Conservation (phyloP, 2,113 vertebrate species). For the Trinectes maculatus region DNA sequence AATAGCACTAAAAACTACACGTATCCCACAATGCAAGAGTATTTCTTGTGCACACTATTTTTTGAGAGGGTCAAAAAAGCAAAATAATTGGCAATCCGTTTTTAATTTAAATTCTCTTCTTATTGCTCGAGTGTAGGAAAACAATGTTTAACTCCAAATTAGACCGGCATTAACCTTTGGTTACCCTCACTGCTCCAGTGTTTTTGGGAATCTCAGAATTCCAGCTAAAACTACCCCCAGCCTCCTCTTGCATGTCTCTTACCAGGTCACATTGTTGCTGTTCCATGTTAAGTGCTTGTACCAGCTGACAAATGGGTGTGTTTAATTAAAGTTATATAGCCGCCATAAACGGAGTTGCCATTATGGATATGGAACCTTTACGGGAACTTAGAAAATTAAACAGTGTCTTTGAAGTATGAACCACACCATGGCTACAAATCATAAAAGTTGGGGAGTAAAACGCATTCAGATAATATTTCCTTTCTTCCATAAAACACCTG, state of each 20-base stretch:
- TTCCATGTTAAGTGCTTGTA: slow-evolving; percentile 66
- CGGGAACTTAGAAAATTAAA: slow-evolving; percentile 76
- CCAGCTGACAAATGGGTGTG: slow-evolving; percentile 77
- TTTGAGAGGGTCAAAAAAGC: not conserved
- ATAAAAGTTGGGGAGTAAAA: slow-evolving; percentile 70
- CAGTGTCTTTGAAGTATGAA: slow-evolving; percentile 81
- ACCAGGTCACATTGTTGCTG: slow-evolving; percentile 60
- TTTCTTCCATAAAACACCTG: slow-evolving; percentile 78
- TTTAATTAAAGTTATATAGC: slow-evolving; percentile 83
- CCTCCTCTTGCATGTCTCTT: slow-evolving; percentile 45
- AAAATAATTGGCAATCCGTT: not conserved
- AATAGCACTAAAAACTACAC: too few species aligned
- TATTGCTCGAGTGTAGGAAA: not conserved
- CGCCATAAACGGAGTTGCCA: slow-evolving; percentile 77
- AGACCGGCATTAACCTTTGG: slow-evolving; percentile 48
- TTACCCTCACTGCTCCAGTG: slow-evolving; percentile 6
- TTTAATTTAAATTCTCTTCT: not conserved
- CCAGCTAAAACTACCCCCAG: slow-evolving; percentile 47
- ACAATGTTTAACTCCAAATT: slow-evolving; percentile 20
- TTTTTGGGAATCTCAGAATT: slow-evolving; percentile 41
- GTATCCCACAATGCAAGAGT: too few species aligned
- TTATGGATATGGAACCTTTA: slow-evolving; percentile 80
- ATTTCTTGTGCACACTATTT: too few species aligned
- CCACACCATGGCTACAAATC: slow-evolving; percentile 52
- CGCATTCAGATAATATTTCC: slow-evolving; percentile 71